These are phyloP conservation scores for Chaetura pelagica DNA, from an alignment of 2,113 vertebrate species.

Conservation along the genomic window DNA sequence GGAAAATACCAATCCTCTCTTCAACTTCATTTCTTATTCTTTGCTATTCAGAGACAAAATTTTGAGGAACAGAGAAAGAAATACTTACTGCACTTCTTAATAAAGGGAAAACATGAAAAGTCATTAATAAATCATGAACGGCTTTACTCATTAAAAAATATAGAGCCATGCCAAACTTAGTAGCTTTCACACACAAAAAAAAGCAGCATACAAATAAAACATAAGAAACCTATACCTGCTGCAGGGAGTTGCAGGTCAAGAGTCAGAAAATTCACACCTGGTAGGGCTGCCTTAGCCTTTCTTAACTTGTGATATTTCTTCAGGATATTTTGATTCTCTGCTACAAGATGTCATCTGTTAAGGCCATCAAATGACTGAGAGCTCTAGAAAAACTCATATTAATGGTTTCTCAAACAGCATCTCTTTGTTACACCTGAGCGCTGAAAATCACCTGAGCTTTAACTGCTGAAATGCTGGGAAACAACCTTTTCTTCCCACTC, in stretches of 20 bases:
- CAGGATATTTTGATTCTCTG: not conserved
- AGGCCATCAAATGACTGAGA: not conserved
- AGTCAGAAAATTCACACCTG: not conserved
- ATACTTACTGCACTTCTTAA: not conserved
- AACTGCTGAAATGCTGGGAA: not conserved
- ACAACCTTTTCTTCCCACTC: not conserved
- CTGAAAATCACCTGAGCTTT: not conserved
- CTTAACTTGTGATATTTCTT: not conserved
- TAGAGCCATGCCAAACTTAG: not conserved
- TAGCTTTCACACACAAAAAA: not conserved
- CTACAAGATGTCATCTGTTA: not conserved
- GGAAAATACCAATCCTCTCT: not conserved
- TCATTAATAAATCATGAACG: not conserved
- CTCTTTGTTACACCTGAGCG: not conserved
- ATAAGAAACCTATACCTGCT: not conserved
- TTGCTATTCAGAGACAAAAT: not conserved
- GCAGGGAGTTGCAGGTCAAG: not conserved
- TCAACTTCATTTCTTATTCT: not conserved
- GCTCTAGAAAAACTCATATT: not conserved
- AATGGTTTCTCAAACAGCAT: not conserved
- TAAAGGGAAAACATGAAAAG: not conserved
- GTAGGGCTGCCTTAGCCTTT: not conserved
- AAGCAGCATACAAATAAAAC: not conserved
- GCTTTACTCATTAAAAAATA: not conserved
- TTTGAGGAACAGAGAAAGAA: not conserved